Evolutionary conservation across 2,888 invertebrate species (phyloP).

Genomic region (Lasioglossum oenotherae): DNA sequence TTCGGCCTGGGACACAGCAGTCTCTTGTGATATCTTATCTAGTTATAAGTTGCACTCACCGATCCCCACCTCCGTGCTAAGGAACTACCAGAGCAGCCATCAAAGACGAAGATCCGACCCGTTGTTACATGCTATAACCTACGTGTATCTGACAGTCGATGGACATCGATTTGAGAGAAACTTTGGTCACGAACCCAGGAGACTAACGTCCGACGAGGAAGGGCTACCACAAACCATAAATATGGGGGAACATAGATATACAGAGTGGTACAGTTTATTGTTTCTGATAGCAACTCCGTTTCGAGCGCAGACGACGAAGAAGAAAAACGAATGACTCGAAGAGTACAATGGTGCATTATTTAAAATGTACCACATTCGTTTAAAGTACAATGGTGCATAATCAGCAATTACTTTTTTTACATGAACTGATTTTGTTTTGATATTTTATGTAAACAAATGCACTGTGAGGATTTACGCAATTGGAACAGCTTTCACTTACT

Average conservation of each 20-base stretch:
- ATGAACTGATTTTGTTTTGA: too few relatives aligned
- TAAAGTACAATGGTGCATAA: too few relatives aligned
- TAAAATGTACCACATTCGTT: too few relatives aligned
- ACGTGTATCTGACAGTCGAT: constrained; percentile 3
- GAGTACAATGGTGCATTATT: too few relatives aligned
- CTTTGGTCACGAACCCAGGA: background rate
- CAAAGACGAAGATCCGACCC: background rate
- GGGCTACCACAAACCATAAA: background rate
- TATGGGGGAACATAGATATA: background rate
- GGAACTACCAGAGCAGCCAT: background rate
- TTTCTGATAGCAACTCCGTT: background rate
- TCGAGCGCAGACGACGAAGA: background rate
- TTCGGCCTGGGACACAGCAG: background rate
- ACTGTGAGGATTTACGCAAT: background rate
- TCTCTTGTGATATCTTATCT: constrained; percentile 4
- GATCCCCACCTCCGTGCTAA: too few relatives aligned
- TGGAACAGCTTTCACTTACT: background rate
- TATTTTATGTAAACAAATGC: too few relatives aligned
- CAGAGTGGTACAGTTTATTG: background rate
- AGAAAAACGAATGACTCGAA: too few relatives aligned
- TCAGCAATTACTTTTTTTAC: too few relatives aligned
- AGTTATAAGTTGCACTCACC: background rate
- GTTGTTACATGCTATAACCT: background rate
- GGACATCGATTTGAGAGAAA: constrained; percentile 7
- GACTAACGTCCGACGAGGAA: background rate